Base-by-base conservation (phyloP, 2,797 vertebrate genomes). In the Pangasius larnaudii region DNA sequence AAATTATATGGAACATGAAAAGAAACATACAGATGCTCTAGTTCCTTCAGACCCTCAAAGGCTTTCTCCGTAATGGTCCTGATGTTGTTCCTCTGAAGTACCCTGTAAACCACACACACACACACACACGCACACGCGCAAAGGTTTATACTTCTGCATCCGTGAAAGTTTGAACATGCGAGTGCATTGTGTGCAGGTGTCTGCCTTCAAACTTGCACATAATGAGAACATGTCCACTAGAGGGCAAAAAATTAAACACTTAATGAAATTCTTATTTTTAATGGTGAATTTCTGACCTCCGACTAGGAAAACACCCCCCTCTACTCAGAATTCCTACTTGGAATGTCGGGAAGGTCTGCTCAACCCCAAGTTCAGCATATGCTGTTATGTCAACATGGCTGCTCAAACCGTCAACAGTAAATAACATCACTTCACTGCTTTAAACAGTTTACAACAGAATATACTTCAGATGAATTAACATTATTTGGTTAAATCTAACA, bases 21-120 rank as follows among this genome's bases (percentile, higher is more conserved):
- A 51, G 42, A 75, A 30, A 98, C 98, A 98, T 95, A 99, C 98
- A 99, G 95, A 93, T 98, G 96, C 92, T 98, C 97, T 92, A 99
- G 95, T 1, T 97, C 95, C 91, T 98, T 97, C 94, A 99, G 94
- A 88, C 98, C 98, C 59, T 97, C 97, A 95, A 99, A 99, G 49
- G 98, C 98, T 93, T 97, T 99, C 94, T 97, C 99, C 92, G 98
- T 98, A 92, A 99, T 96, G 0, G 98, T 99, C 86, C 98, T 96
- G 93, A 99, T 98, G 89, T 96, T 96, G 93, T 99, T 99, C 91
- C 97, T 97, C 90, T 99, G 98, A 30, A 99, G 96, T 89, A 96
- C 95, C 87, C 98, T 99, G 91, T 90, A 92, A 69, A 88, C 67
- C 33, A 91, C n/a, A 87, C n/a, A 87, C 74, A 49, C 42, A 75